phyloP scores from a whole-genome alignment of 2,797 vertebrate species.

The Myiotriccus ornatus region DNA sequence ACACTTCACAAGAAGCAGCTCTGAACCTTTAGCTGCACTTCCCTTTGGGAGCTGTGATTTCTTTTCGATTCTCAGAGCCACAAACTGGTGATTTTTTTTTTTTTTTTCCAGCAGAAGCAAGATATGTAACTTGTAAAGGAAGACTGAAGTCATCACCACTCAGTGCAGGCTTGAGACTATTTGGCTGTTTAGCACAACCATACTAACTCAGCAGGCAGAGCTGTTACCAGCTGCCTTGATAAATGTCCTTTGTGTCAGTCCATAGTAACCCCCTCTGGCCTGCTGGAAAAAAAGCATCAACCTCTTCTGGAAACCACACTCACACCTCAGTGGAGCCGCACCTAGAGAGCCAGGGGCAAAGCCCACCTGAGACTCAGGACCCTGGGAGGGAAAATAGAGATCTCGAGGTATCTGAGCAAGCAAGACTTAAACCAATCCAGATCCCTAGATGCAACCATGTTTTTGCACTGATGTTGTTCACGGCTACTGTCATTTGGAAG shows the following conservation, averaged over 20 bases:
- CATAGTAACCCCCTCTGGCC: neutral
- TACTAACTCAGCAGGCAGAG: neutral
- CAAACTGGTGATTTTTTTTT: neutral
- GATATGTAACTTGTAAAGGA: neutral
- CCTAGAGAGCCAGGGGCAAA: neutral
- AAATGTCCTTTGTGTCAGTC: neutral
- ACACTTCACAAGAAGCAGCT: neutral
- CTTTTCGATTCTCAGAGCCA: neutral
- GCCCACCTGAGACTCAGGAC: neutral
- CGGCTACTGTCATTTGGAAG: neutral
- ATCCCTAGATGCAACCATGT: neutral
- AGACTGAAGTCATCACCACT: neutral
- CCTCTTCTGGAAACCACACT: neutral
- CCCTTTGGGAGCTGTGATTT: neutral
- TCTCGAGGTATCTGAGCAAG: neutral
- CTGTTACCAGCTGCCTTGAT: neutral
- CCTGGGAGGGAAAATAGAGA: neutral
- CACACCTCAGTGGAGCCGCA: neutral
- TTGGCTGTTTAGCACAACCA: neutral
- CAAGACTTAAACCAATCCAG: neutral
- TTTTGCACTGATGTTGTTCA: neutral
- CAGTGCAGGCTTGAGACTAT: neutral
- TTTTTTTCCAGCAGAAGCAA: neutral
- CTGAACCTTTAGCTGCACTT: neutral
- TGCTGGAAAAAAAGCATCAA: neutral